Evolutionary conservation across 2,888 invertebrate species (phyloP).

Genomic region (Hedya salicella): DNA sequence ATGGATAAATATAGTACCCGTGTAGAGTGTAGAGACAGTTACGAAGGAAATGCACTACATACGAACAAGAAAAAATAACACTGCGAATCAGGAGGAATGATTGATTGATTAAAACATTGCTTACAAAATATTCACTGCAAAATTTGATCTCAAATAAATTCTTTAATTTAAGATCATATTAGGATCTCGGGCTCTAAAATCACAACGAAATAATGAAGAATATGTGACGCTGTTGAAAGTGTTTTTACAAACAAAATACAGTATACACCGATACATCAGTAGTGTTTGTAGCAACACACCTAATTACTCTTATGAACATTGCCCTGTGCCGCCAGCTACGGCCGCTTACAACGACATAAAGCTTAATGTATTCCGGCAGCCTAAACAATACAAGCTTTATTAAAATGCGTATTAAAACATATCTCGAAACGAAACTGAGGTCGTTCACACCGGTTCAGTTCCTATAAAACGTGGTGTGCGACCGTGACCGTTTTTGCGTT

Average conservation of each 20-base stretch:
- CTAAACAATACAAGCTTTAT: conserved; percentile 78
- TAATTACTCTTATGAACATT: conserved; percentile 40
- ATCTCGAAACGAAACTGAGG: conserved; percentile 72
- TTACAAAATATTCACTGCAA: no score
- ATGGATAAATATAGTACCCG: neutral
- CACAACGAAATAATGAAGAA: no score
- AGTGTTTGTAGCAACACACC: conserved; percentile 25
- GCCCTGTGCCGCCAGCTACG: conserved; percentile 27
- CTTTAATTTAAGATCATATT: no score
- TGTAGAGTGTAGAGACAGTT: no score
- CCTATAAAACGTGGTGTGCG: conserved; percentile 66
- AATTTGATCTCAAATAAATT: no score
- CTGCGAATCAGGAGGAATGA: no score
- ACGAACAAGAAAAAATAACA: no score
- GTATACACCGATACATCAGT: neutral
- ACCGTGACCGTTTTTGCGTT: conserved; percentile 68
- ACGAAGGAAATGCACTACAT: no score
- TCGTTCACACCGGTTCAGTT: conserved; percentile 72
- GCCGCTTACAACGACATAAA: conserved; percentile 59
- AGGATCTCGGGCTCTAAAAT: no score
- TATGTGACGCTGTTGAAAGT: neutral
- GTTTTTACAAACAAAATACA: neutral
- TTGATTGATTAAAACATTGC: no score
- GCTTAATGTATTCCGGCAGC: conserved; percentile 72
- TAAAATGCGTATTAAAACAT: conserved; percentile 80